These are phyloP conservation scores for Centropus bengalensis DNA, from an alignment of 2,113 vertebrate species.

Conservation along the genomic window DNA sequence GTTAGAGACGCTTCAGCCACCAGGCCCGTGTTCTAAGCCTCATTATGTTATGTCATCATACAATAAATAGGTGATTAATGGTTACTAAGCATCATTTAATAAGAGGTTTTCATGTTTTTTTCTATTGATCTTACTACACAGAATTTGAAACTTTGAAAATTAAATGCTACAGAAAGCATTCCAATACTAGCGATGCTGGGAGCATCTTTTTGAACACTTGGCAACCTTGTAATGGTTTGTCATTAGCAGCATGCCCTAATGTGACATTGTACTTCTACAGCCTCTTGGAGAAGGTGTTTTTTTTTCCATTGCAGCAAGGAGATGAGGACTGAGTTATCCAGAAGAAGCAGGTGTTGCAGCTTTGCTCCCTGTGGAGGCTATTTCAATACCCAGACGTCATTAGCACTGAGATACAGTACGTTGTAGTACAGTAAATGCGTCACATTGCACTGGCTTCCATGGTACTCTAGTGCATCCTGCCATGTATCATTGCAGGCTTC, in stretches of 20 bases:
- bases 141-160: background rate
- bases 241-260: conserved; percentile 43
- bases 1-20: background rate
- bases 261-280: conserved; percentile 39
- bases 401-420: conserved; percentile 66
- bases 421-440: conserved; percentile 67
- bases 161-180: conserved; percentile 26
- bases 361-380: conserved; percentile 62
- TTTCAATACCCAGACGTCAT: conserved; percentile 72
- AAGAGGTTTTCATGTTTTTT: conserved; percentile 13
- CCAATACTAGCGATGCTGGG: background rate
- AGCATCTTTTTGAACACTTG: conserved; percentile 22
- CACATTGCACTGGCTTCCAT: conserved; percentile 43
- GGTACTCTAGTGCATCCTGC: conserved; percentile 52
- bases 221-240: conserved; percentile 47
- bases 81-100: conserved; percentile 3
- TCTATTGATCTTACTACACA: background rate
- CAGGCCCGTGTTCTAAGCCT: background rate
- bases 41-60: background rate
- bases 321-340: conserved; percentile 26
- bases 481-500: conserved; percentile 48
- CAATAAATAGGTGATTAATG: background rate
- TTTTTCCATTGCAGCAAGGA: conserved; percentile 12
- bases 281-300: conserved; percentile 13
- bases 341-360: conserved; percentile 69